Evolutionary conservation across 1,140 invertebrate species (phyloP).

Genomic region (Zaprionus davidi): DNA sequence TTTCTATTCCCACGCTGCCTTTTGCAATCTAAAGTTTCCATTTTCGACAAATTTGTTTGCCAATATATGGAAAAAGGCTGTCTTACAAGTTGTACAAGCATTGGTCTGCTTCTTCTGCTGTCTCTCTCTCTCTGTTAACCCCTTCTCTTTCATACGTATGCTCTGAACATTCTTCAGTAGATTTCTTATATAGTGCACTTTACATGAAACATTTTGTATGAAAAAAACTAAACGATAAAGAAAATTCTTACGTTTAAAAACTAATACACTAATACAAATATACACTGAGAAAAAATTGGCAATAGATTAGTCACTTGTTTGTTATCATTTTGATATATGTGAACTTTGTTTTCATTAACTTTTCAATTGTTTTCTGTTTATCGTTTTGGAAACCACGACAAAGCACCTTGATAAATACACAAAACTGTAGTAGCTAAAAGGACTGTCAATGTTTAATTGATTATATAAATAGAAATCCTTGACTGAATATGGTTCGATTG

Average conservation of each 20-base stretch:
- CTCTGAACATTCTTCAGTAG: slow-evolving; percentile 65
- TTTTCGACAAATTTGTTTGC: slow-evolving; percentile 69
- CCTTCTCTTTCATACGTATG: slow-evolving; percentile 28
- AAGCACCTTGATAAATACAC: not conserved
- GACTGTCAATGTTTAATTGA: not conserved
- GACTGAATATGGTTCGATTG: not conserved
- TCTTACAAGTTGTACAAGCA: not conserved
- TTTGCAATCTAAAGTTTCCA: slow-evolving; percentile 62
- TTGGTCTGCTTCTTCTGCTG: not conserved
- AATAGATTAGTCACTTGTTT: slow-evolving; percentile 77
- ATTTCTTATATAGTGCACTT: slow-evolving; percentile 65
- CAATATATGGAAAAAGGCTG: slow-evolving; percentile 25
- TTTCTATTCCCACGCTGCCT: slow-evolving; percentile 58
- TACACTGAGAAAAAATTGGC: slow-evolving; percentile 84
- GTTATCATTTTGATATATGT: slow-evolving; percentile 26
- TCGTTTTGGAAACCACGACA: not conserved
- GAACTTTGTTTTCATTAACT: slow-evolving; percentile 14
- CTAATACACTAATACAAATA: slow-evolving; percentile 78
- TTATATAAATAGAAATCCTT: not conserved
- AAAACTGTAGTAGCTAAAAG: not conserved
- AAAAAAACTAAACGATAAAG: slow-evolving; percentile 56
- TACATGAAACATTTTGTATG: slow-evolving; percentile 64
- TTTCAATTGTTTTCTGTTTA: slow-evolving; percentile 15
- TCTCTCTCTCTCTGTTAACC: not conserved
- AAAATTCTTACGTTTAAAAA: slow-evolving; percentile 54